A percentile compares a stretch with the other conserved stretches of the same genome.
Evolutionary conservation across 2,797 vertebrate species (phyloP).

Genomic region (Pangasius krempfi): DNA sequence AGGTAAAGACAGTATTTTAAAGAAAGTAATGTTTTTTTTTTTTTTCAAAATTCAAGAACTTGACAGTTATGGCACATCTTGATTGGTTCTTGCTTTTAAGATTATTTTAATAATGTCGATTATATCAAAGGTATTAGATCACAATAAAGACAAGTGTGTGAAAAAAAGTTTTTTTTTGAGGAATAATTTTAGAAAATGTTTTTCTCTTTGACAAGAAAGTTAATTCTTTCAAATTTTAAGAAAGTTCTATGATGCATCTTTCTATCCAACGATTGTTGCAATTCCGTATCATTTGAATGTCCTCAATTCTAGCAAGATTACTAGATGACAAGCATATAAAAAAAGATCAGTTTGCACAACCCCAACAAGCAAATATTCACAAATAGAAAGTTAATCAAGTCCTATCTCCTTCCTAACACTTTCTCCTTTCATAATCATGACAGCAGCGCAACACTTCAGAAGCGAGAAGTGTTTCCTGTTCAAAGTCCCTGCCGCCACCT

Average conservation of each 20-base stretch:
- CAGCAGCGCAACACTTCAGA: conserved; percentile 66
- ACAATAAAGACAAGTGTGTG: neutral
- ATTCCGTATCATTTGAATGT: neutral
- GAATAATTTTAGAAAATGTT: neutral
- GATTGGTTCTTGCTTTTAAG: neutral
- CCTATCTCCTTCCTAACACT: conserved; percentile 54
- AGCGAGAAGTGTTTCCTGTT: conserved; percentile 76
- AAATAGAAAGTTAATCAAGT: conserved; percentile 64
- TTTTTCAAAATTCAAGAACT: neutral
- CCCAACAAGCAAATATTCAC: neutral
- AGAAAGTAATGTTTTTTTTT: too few relatives aligned
- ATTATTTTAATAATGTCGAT: neutral
- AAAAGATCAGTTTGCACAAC: neutral
- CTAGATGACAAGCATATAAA: neutral
- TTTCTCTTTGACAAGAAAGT: neutral
- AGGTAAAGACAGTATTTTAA: too few relatives aligned
- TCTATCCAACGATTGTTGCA: neutral
- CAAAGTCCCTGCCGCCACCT: conserved; percentile 80
- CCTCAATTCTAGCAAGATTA: neutral
- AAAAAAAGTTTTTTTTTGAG: neutral
- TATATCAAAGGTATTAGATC: neutral
- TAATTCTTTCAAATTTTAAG: neutral
- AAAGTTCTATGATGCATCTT: neutral
- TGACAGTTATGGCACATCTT: neutral
- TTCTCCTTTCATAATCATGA: conserved; percentile 68